Base-by-base conservation (phyloP, 2,888 invertebrate species). In the Eupelmus urozonus region DNA sequence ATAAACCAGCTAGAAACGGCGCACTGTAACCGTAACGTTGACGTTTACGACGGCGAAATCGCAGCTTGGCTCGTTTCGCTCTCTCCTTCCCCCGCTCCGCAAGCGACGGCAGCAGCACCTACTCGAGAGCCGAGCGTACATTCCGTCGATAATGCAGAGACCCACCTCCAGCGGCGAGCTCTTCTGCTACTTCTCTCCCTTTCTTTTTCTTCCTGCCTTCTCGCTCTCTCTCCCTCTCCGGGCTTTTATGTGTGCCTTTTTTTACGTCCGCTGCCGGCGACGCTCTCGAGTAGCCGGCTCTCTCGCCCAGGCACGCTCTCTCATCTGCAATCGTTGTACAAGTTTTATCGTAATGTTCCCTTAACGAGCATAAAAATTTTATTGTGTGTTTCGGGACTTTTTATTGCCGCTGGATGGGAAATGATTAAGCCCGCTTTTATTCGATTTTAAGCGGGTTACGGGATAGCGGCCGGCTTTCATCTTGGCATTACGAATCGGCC, bases 1-100 rank as follows among this genome's bases (percentile, higher is more conserved):
- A 89, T 90, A 89, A 89, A 79, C 88, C 85, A 88, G 87, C 88
- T 84, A 87, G 85, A 87, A 89, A 89, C 87, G 89, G 88, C 89
- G 88, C 89, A 86, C 88, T 88, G 89, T 89, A 89, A 90, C 88
- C 89, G 89, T 89, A 90, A 89, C 89, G 88, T 87, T 89, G 89
- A 90, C 89, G 89, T 89, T 90, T 90, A 90, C 89, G 89, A 89
- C 88, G 86, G 88, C 88, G 89, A 89, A 90, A 90, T 90, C 89
- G 89, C 88, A 86, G 89, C 88, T 88, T 83, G 85, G 87, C 87
- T 89, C 89, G 89, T 89, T 89, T 89, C 75, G 66, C 69, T 45
- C 60, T 16, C 45, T 42, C 27, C 13, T 29, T 20, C 53, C 11
- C 49, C 51, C 45, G 13, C 45, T 29, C 9, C 27, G n/a, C 25